Base-by-base conservation (phyloP, 2,888 invertebrate genomes). In the Operophtera brumata region DNA sequence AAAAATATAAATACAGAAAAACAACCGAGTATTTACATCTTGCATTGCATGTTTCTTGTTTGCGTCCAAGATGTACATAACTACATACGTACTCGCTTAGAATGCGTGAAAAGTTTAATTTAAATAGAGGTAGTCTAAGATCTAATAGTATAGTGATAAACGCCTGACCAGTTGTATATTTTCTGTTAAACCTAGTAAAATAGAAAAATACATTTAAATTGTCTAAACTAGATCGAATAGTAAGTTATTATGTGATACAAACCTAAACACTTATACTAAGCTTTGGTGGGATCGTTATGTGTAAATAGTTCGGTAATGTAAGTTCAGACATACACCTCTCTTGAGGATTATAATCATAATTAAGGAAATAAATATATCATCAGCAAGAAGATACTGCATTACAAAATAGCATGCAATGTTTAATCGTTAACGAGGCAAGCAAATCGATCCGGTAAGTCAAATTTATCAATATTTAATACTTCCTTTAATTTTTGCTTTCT, bases 231-330 rank as follows among this genome's bases (percentile, higher is more conserved):
- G 61, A 73, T 65, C 69, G 62, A 68, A 71, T 65, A 62, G 66
- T 70, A 70, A 67, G 70, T 75, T 73, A 73, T 71, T 72, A 74
- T 73, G 73, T 71, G 69, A 76, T 75, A 76, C 75, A 77, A 72
- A 81, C 74, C 80, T 84, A 86, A 81, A 82, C 64, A 73, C 87
- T 87, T 87, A 88, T 72, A 73, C 85, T 90, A 89, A 83, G 71
- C 89, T 90, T 90, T 90, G 90, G 90, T 90, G 90, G 90, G 90
- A 89, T 90, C 83, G 74, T 85, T 83, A 82, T 80, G 76, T 82
- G 77, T 78, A 78, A 63, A 77, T 80, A 81, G 80, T 82, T 85
- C 82, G 79, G 80, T 80, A 77, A 71, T 76, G 70, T 73, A 70
- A 66, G 69, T 69, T 67, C 64, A 65, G 65, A 62, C 67, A 62